A percentile compares a stretch with the other conserved stretches of the same genome.
These are phyloP conservation scores for Heteromurus nitidus DNA, from an alignment of 2,888 invertebrate species.

Conservation along the genomic window DNA sequence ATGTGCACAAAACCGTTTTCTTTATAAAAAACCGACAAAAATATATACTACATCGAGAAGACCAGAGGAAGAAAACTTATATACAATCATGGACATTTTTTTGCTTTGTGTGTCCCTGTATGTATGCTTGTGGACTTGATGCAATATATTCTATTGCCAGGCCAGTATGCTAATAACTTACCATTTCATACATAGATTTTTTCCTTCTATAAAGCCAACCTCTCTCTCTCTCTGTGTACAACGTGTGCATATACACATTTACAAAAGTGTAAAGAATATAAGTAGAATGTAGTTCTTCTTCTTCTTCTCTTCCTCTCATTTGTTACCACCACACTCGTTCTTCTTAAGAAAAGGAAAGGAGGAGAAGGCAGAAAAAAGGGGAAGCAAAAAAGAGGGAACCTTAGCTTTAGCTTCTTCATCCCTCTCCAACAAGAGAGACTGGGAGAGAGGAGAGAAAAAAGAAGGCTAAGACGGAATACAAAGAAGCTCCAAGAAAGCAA, in stretches of 20 bases:
- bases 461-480: conserved; percentile 64
- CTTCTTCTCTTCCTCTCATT: conserved; percentile 31
- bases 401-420: not conserved
- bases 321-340: conserved; percentile 13
- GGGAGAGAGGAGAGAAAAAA: conserved; percentile 6
- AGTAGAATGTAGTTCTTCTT: conserved; percentile 9
- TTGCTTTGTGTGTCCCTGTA: not conserved
- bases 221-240: too few relatives aligned
- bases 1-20: conserved; percentile 41
- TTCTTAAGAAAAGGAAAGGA: not conserved
- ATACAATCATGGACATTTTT: conserved; percentile 29
- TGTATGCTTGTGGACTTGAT: not conserved
- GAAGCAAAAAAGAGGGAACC: conserved; percentile 10
- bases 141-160: conserved; percentile 2
- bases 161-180: conserved; percentile 38
- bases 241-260: not conserved
- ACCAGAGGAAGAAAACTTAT: not conserved
- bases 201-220: not conserved
- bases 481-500: conserved; percentile 65
- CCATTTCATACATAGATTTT: not conserved
- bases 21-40: conserved; percentile 47
- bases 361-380: not conserved
- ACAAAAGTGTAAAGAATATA: not conserved
- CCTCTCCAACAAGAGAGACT: not conserved
- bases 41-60: conserved; percentile 19